These are phyloP conservation scores for Numenius phaeopus DNA, from an alignment of 2,797 vertebrate species.

Conservation along the genomic window DNA sequence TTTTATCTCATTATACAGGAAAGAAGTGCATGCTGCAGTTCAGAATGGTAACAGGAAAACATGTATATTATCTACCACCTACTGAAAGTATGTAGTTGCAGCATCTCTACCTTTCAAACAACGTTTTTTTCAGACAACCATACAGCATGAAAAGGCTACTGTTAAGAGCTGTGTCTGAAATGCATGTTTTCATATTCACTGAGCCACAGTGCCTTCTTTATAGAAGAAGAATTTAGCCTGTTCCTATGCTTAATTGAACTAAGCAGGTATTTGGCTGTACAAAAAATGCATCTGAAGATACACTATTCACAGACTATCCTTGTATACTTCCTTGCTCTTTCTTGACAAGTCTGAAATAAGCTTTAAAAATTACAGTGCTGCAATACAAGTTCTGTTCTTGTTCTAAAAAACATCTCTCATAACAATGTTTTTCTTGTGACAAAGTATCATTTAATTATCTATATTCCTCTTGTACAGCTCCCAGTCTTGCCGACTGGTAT, in stretches of 20 bases:
- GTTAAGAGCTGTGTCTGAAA: not conserved
- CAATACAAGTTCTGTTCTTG: not conserved
- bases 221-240: not conserved
- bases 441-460: constrained; percentile 14
- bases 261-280: not conserved
- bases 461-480: not conserved
- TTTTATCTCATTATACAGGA: not conserved
- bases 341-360: not conserved
- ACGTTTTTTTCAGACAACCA: not conserved
- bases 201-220: not conserved
- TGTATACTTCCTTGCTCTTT: not conserved
- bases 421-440: not conserved
- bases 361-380: not conserved
- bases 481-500: not conserved
- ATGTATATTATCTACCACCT: not conserved
- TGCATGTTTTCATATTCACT: not conserved
- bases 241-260: not conserved
- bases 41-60: not conserved
- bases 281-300: not conserved
- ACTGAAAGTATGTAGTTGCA: not conserved
- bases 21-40: not conserved
- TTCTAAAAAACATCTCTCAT: not conserved
- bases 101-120: not conserved
- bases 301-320: not conserved
- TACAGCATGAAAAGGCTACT: not conserved